A percentile compares a stretch with the other conserved stretches of the same genome.
Evolutionary conservation across 2,797 vertebrate genomes (phyloP).

Genomic region (Chiroxiphia lanceolata): DNA sequence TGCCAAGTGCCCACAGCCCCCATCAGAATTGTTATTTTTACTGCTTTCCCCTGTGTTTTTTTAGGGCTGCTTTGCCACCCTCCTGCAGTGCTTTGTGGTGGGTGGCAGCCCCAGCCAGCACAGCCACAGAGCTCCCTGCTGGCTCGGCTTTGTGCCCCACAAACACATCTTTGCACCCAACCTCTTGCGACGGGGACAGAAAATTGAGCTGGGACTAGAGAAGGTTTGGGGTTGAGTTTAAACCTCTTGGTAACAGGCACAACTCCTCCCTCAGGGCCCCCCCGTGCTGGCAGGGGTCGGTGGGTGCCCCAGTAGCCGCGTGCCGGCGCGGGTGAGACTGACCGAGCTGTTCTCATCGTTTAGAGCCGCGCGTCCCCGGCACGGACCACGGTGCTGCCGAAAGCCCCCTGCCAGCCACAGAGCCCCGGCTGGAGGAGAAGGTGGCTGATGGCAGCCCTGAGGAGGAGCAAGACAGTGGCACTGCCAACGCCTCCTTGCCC

Average conservation of each 20-base stretch:
- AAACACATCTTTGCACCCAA: slow-evolving; percentile 43
- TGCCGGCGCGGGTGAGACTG: slow-evolving; percentile 53
- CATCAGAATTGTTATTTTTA: background rate
- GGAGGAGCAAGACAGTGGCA: background rate
- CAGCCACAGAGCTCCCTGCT: background rate
- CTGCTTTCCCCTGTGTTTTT: background rate
- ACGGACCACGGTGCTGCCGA: slow-evolving; percentile 71
- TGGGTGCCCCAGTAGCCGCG: rapidly evolving
- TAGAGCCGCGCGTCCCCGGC: slow-evolving; percentile 74
- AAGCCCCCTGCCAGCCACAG: slow-evolving; percentile 57
- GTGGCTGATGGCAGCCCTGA: background rate
- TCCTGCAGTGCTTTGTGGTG: background rate
- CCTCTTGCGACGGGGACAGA: slow-evolving; percentile 30
- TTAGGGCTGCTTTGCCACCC: background rate
- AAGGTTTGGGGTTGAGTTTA: slow-evolving; percentile 21
- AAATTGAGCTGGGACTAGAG: background rate
- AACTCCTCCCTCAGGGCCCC: background rate
- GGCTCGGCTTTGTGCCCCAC: background rate
- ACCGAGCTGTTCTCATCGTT: slow-evolving; percentile 82
- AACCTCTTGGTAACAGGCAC: background rate
- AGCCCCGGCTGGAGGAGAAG: slow-evolving; percentile 70
- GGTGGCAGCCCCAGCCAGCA: background rate
- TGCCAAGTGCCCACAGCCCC: slow-evolving; percentile 2
- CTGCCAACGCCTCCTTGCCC: background rate
- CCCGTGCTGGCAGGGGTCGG: rapidly evolving